Base-by-base conservation (phyloP, 2,888 invertebrate genomes). In the Xestoiulus laeticollis region DNA sequence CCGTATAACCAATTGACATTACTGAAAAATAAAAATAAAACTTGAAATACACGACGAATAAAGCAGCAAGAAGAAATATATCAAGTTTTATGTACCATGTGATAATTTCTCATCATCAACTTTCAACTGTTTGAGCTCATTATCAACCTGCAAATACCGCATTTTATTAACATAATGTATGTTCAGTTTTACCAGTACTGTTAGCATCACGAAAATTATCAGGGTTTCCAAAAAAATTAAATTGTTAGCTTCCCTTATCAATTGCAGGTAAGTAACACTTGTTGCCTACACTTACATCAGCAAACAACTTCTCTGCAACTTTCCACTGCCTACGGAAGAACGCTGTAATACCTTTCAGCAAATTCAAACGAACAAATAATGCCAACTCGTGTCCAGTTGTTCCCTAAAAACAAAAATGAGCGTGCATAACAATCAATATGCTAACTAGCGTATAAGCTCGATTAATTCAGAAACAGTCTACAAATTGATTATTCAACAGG, bases 261-360 rank as follows among this genome's bases (percentile, higher is more conserved):
- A n/a, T n/a, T n/a, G n/a, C n/a, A n/a, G n/a, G n/a, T n/a, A n/a
- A n/a, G n/a, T n/a, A n/a, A n/a, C n/a, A n/a, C n/a, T n/a, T n/a
- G n/a, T n/a, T n/a, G n/a, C n/a, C n/a, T n/a, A 84, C 89, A 22
- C 59, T 85, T 32, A 83, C 85, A 48, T 85, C 87, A 32, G 84
- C 93, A 0, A 97, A 92, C 68, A 95, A 92, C 0, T 91, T 91
- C 84, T 92, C 92, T 0, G 96, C 95, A 88, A 95, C 94, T 0
- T 92, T 92, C 0, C 95, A 92, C 88, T 94, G 94, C 91, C 96
- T 95, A 92, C 96, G 95, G 91, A 96, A 96, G 91, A 95, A 97
- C 0, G 95, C 93, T 33, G 96, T 94, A 88, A 97, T 95, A 8
- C 95, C 96, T 92, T 97, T 96, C 87, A 97, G 93, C 87, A 97